Percentiles rank a stretch among this genome's conserved stretches.
phyloP scores from a whole-genome alignment of 1,140 invertebrate genomes.

The Eupeodes corollae region DNA sequence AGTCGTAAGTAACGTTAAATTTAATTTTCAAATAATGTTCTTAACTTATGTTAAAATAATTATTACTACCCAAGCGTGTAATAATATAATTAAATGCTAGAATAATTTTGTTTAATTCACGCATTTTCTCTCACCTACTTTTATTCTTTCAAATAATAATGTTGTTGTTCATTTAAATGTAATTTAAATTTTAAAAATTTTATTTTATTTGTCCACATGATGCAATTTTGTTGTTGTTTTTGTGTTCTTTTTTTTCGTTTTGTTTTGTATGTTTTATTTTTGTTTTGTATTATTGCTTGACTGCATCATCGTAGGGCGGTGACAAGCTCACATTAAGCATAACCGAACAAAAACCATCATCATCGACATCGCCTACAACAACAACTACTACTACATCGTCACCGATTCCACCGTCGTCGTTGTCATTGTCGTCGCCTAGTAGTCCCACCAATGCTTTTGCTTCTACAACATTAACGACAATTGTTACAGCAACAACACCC shows the following conservation, averaged over 20 bases:
- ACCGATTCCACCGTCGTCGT: conserved; percentile 3
- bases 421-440: not conserved
- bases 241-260: conserved; percentile 7
- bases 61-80: not conserved
- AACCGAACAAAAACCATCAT: conserved; percentile 36
- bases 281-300: conserved; percentile 10
- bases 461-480: conserved; percentile 18
- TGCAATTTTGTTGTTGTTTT: conserved; percentile 1
- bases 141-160: conserved; percentile 24
- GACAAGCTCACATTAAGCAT: conserved; percentile 62
- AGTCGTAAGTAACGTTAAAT: conserved; percentile 47
- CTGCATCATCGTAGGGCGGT: conserved; percentile 43
- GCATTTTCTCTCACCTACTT: conserved; percentile 19
- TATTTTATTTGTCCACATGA: not conserved
- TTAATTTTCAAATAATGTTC: not conserved
- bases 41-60: not conserved
- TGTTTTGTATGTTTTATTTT: conserved; percentile 3
- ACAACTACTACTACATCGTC: conserved; percentile 1
- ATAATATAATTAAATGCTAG: conserved; percentile 22
- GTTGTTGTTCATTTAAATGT: conserved; percentile 27
- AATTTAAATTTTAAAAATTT: not conserved
- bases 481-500: conserved; percentile 2
- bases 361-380: conserved; percentile 16
- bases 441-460: conserved; percentile 11
- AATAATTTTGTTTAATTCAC: conserved; percentile 18